These are phyloP conservation scores for Haliaeetus leucogaster DNA, from an alignment of 2,113 vertebrate species.

Conservation along the genomic window DNA sequence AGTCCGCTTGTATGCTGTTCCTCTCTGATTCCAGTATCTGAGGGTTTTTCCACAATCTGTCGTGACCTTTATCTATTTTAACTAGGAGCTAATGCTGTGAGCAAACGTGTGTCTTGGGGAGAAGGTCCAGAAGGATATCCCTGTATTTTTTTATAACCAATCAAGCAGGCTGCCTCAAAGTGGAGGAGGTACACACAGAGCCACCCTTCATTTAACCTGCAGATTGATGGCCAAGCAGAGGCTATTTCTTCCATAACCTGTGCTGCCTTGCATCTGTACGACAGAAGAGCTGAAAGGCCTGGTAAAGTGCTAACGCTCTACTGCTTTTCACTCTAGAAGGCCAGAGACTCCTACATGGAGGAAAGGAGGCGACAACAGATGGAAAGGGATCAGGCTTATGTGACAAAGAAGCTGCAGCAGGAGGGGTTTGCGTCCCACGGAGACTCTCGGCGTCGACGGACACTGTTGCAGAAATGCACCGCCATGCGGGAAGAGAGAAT, in stretches of 20 bases:
- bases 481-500: conserved; percentile 84
- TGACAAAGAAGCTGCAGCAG: conserved; percentile 82
- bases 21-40: not conserved
- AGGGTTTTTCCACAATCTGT: not conserved
- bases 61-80: not conserved
- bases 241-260: not conserved
- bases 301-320: not conserved
- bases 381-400: conserved; percentile 84
- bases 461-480: conserved; percentile 77
- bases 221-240: not conserved
- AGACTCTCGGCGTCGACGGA: conserved; percentile 72
- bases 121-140: not conserved
- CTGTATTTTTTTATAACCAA: not conserved
- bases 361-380: conserved; percentile 82
- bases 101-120: not conserved
- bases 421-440: conserved; percentile 65
- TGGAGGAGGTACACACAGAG: not conserved
- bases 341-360: conserved; percentile 84
- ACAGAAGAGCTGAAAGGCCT: not conserved
- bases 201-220: not conserved
- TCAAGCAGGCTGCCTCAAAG: not conserved
- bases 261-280: not conserved
- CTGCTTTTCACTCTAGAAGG: conserved; percentile 80
- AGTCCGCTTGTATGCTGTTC: not conserved
- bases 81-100: not conserved